Evolutionary conservation across 2,797 vertebrate genomes (phyloP).

Genomic region (Rhynchotus rufescens): DNA sequence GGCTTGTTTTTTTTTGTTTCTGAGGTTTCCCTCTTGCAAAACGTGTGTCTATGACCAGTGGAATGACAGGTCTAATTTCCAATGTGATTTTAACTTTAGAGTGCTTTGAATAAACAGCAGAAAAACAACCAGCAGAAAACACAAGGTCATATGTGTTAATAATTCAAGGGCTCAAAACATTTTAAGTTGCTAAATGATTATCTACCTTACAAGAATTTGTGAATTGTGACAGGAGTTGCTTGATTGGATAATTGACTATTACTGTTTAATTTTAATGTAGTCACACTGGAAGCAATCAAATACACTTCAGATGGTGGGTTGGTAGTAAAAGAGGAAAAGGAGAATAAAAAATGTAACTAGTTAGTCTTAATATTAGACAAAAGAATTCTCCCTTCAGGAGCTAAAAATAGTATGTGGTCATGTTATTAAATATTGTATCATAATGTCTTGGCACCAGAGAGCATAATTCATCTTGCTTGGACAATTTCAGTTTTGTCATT

Average conservation of each 20-base stretch:
- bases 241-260: conserved; percentile 31
- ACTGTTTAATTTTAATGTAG: conserved; percentile 5
- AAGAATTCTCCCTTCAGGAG: not conserved
- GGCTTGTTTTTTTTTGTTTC: not conserved
- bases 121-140: not conserved
- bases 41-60: not conserved
- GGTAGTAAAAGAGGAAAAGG: not conserved
- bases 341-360: not conserved
- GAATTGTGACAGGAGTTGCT: not conserved
- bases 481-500: not conserved
- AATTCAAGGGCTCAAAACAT: not conserved
- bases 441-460: not conserved
- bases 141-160: not conserved
- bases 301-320: not conserved
- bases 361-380: not conserved
- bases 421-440: not conserved
- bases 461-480: not conserved
- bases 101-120: not conserved
- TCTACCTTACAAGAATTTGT: not conserved
- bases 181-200: conserved; percentile 17
- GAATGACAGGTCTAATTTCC: not conserved
- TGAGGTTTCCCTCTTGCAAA: not conserved
- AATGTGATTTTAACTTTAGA: not conserved
- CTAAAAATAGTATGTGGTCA: not conserved
- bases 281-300: conserved; percentile 16